phyloP scores from a whole-genome alignment of 2,113 vertebrate genomes.

The Amblyornis subalaris region DNA sequence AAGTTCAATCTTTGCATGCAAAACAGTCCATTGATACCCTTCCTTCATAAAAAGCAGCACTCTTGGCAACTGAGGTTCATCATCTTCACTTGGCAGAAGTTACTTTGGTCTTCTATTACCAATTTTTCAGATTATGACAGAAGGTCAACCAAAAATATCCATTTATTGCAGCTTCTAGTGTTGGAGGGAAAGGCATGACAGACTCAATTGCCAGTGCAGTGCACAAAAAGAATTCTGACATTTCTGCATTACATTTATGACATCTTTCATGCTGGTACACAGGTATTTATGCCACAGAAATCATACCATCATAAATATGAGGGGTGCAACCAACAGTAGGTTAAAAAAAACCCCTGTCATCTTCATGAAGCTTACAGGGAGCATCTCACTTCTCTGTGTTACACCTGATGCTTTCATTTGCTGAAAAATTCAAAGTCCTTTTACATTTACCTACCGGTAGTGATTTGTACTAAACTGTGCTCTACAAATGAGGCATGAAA shows the following conservation, averaged over 20 bases:
- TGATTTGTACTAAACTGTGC: neutral
- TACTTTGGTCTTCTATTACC: neutral
- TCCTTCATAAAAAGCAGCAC: neutral
- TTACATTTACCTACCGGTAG: neutral
- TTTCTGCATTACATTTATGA: neutral
- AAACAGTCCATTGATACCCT: neutral
- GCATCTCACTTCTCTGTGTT: neutral
- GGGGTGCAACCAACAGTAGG: neutral
- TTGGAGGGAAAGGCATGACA: neutral
- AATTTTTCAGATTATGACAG: neutral
- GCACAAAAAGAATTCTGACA: neutral
- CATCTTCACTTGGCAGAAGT: neutral
- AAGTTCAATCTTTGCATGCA: neutral
- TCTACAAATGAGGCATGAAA: neutral
- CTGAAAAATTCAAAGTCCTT: neutral
- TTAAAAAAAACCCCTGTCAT: neutral
- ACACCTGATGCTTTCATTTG: neutral
- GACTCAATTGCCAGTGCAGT: neutral
- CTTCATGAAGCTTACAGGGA: neutral
- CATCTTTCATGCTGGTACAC: neutral
- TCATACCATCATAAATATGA: neutral
- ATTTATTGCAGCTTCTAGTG: neutral
- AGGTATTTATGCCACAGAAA: neutral
- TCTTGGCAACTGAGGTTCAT: neutral
- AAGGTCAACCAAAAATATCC: neutral